Base-by-base conservation (phyloP, 2,113 vertebrate species). In the Cebidichthys violaceus region DNA sequence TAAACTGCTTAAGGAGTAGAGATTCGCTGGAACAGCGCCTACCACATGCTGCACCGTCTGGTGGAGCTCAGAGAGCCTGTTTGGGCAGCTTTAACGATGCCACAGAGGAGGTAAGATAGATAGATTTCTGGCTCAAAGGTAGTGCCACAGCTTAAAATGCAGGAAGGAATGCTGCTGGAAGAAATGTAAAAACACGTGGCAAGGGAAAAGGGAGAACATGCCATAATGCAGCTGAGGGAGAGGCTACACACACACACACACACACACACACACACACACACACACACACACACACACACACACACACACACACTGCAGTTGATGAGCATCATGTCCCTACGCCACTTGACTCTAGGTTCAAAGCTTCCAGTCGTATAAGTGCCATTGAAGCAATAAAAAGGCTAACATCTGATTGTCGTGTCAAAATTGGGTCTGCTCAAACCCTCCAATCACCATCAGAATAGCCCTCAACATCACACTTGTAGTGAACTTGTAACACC, bases 281-380 rank as follows among this genome's bases (percentile, higher is more conserved):
- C 29, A 31, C 29, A 31, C 29, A 31, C 29, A 31, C 29, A 31
- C 29, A 31, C 29, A 31, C 29, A 33, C 33, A 6, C 33, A 33
- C 33, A 1, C 37, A 9, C 37, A 39, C 6, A 37, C 37, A 39
- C 37, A 39, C 37, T 59, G 22, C 37, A 60, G 13, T 72, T 24
- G 7, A 72, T 72, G 35, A 72, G 55, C 71, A 61, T 47, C n/a
- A 73, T 24, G 15, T 29, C 55, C 13, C 37, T 29, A 60, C n/a
- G 59, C 70, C 29, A 7, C 37, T 73, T 39, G 72, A 41, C 29
- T 3, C 39, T 41, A 11, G 39, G 39, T 41, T 41, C 39, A 41
- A 41, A 41, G 37, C 37, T 37, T 24, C 27, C 11, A 55, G 10
- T 14, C n/a, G 2, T 54, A n/a, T 10, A 55, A 55, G 27, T 24